These are phyloP conservation scores for Anolis sagrei DNA, from an alignment of 2,113 vertebrate species.

Conservation along the genomic window DNA sequence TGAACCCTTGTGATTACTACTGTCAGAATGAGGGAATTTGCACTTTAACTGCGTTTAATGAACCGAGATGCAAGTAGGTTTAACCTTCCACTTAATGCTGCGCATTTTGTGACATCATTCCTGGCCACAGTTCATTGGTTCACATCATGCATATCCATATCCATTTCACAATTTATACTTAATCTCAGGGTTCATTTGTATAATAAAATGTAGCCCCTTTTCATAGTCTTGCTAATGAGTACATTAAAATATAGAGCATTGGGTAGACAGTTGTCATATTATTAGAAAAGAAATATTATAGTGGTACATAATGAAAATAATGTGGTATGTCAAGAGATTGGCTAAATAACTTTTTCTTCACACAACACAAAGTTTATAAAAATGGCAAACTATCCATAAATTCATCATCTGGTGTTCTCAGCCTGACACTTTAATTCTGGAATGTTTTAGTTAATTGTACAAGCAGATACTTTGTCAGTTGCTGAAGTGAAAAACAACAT, in stretches of 20 bases:
- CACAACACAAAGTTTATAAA: slow-evolving; percentile 24
- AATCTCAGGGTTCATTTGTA: slow-evolving; percentile 72
- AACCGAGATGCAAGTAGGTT: slow-evolving; percentile 99
- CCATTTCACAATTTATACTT: slow-evolving; percentile 77
- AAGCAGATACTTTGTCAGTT: slow-evolving; percentile 37
- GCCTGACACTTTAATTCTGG: slow-evolving; percentile 29
- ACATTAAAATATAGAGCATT: slow-evolving; percentile 59
- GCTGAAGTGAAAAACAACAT: slow-evolving; percentile 1
- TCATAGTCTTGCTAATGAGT: slow-evolving; percentile 60
- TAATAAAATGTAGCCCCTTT: slow-evolving; percentile 73
- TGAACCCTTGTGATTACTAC: slow-evolving; percentile 99
- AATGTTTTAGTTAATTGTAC: slow-evolving; percentile 5
- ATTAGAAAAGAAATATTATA: slow-evolving; percentile 45
- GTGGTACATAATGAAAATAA: slow-evolving; percentile 26
- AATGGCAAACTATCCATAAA: neutral
- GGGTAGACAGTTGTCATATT: slow-evolving; percentile 32
- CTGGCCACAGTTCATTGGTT: slow-evolving; percentile 81
- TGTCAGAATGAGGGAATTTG: slow-evolving; percentile 99
- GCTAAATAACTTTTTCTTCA: slow-evolving; percentile 20
- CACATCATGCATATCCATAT: slow-evolving; percentile 80
- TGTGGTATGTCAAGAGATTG: slow-evolving; percentile 41
- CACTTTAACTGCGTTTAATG: slow-evolving; percentile 99
- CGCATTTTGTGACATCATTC: slow-evolving; percentile 84
- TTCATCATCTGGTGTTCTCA: slow-evolving; percentile 23
- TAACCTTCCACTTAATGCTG: slow-evolving; percentile 86